Conservation (phyloP, 2,797 vertebrate genomes). For the Phalloptychus januarius region DNA sequence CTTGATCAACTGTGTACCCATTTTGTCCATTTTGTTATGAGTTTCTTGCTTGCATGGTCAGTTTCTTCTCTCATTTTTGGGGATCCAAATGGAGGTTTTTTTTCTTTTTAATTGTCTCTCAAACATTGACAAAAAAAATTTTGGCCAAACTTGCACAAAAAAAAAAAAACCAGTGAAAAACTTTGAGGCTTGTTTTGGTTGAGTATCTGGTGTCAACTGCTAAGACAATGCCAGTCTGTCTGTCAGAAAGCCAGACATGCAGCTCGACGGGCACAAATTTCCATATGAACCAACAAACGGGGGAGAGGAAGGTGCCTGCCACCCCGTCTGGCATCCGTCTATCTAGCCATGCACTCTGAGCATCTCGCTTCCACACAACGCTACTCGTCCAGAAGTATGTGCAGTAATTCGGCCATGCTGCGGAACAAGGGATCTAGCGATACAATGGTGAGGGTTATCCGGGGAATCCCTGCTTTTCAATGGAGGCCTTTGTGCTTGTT, state of each 20-base stretch:
- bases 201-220: conserved; percentile 13
- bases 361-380: conserved; percentile 43
- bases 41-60: conserved; percentile 29
- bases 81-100: conserved; percentile 2
- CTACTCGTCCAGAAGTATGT: conserved; percentile 57
- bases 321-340: conserved; percentile 47
- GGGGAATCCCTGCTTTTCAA: conserved; percentile 69
- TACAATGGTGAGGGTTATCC: conserved; percentile 69
- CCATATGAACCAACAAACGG: conserved; percentile 35
- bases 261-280: conserved; percentile 36
- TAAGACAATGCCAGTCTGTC: conserved; percentile 18
- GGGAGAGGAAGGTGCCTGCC: conserved; percentile 35
- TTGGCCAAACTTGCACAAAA: neutral
- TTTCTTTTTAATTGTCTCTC: conserved; percentile 19
- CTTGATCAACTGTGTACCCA: neutral
- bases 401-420: conserved; percentile 57
- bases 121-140: neutral
- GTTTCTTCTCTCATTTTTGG: neutral
- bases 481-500: conserved; percentile 63
- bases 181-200: conserved; percentile 18
- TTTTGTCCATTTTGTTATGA: conserved; percentile 10
- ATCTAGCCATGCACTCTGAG: conserved; percentile 12
- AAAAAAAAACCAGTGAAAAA: neutral
- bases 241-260: conserved; percentile 23
- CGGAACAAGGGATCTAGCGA: conserved; percentile 60